Percentiles rank a stretch among this genome's conserved stretches.
These are phyloP conservation scores for Amiota communis DNA, from an alignment of 2,888 invertebrate species.

Conservation along the genomic window DNA sequence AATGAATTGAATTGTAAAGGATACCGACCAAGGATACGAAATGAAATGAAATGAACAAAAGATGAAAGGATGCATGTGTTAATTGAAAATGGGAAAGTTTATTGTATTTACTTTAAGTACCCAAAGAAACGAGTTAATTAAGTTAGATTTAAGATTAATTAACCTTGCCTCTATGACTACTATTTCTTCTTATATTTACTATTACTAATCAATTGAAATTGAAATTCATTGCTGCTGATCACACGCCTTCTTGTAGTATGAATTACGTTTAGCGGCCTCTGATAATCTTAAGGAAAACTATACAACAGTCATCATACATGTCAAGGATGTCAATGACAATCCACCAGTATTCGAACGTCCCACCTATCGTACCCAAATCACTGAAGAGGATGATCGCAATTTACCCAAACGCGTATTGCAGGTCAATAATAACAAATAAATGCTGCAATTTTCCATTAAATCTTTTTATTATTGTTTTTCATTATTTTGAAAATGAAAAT, in stretches of 20 bases:
- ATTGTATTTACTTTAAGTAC: too few relatives aligned
- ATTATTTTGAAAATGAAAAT: constrained; percentile 27
- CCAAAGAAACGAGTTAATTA: too few relatives aligned
- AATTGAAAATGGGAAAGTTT: too few relatives aligned
- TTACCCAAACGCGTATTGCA: constrained; percentile 93
- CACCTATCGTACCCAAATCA: constrained; percentile 95
- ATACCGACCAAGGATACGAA: too few relatives aligned
- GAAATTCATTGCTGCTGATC: too few relatives aligned
- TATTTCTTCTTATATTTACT: too few relatives aligned
- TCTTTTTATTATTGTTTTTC: not conserved
- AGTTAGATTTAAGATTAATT: too few relatives aligned
- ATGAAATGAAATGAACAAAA: too few relatives aligned
- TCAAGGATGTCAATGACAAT: constrained; percentile 98
- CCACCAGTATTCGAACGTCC: constrained; percentile 96
- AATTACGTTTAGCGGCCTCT: constrained; percentile 93
- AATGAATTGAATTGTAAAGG: too few relatives aligned
- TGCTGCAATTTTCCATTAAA: not conserved
- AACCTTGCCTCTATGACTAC: too few relatives aligned
- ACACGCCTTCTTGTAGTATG: constrained; percentile 79
- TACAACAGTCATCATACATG: constrained; percentile 96
- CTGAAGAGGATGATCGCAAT: constrained; percentile 95
- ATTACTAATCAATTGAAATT: too few relatives aligned
- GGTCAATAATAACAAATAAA: constrained; percentile 74
- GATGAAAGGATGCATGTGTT: too few relatives aligned
- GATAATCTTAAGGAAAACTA: constrained; percentile 98